Evolutionary conservation across 2,797 vertebrate genomes (phyloP).

Genomic region (Ibycter americanus): DNA sequence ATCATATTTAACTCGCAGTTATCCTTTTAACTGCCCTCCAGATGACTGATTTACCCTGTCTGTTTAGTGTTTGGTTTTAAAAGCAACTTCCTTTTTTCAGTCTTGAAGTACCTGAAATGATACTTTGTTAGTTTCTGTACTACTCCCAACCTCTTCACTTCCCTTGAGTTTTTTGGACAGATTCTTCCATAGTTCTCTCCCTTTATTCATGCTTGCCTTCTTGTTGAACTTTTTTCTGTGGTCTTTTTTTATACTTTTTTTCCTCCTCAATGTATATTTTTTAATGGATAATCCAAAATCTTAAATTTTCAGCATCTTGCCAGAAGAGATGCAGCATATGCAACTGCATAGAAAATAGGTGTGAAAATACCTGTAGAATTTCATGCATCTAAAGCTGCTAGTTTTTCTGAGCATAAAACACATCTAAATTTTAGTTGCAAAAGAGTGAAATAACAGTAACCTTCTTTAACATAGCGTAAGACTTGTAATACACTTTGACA

Average conservation of each 20-base stretch:
- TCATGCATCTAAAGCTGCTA: not conserved
- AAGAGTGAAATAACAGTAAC: not conserved
- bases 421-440: not conserved
- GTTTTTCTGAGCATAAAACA: not conserved
- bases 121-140: not conserved
- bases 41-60: not conserved
- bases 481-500: not conserved
- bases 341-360: not conserved
- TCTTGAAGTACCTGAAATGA: not conserved
- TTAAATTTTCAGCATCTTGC: not conserved
- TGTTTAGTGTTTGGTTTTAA: not conserved
- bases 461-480: not conserved
- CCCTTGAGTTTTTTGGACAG: not conserved
- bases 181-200: not conserved
- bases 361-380: not conserved
- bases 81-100: not conserved
- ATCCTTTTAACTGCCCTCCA: not conserved
- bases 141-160: not conserved
- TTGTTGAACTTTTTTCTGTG: not conserved
- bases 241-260: not conserved
- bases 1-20: not conserved
- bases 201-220: not conserved
- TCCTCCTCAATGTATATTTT: not conserved
- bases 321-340: not conserved
- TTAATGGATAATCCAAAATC: not conserved